Percentiles rank a stretch among this genome's conserved stretches.
Evolutionary conservation across 2,797 vertebrate genomes (phyloP).

Genomic region (Chaenodraco wilsoni): DNA sequence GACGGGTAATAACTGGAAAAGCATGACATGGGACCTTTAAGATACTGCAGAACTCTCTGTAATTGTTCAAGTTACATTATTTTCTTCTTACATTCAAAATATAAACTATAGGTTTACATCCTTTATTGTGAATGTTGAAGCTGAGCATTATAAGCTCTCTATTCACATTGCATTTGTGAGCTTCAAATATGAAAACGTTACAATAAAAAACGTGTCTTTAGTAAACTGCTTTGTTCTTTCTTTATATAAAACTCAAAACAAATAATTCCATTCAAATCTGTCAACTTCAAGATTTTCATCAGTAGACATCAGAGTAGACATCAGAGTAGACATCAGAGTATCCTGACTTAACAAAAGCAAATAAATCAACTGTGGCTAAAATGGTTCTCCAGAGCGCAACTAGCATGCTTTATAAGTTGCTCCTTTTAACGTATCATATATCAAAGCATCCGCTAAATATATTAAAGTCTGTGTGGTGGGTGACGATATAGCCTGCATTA

Average conservation of each 20-base stretch:
- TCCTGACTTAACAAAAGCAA: constrained; percentile 7
- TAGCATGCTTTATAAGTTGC: constrained; percentile 10
- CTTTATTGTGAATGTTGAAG: neutral
- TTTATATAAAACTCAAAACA: neutral
- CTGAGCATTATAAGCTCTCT: neutral
- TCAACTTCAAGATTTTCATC: constrained; percentile 3
- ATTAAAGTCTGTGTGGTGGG: constrained; percentile 45
- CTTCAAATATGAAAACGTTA: neutral
- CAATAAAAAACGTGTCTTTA: neutral
- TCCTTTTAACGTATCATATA: constrained; percentile 30
- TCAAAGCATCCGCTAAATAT: constrained; percentile 53
- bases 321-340: neutral
- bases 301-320: neutral
- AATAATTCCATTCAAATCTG: no score
- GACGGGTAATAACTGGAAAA: no score
- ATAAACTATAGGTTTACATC: neutral
- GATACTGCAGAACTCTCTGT: neutral
- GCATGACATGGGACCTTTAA: no score
- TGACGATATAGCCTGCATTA: constrained; percentile 62
- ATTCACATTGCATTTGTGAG: neutral
- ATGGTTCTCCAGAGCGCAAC: constrained; percentile 21
- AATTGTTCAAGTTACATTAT: neutral
- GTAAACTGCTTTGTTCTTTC: neutral
- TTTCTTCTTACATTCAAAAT: neutral
- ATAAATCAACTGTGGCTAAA: constrained; percentile 9